Percentiles rank a stretch among this genome's conserved stretches.
phyloP scores from a whole-genome alignment of 2,888 invertebrate species.

The Cosmia trapezina region DNA sequence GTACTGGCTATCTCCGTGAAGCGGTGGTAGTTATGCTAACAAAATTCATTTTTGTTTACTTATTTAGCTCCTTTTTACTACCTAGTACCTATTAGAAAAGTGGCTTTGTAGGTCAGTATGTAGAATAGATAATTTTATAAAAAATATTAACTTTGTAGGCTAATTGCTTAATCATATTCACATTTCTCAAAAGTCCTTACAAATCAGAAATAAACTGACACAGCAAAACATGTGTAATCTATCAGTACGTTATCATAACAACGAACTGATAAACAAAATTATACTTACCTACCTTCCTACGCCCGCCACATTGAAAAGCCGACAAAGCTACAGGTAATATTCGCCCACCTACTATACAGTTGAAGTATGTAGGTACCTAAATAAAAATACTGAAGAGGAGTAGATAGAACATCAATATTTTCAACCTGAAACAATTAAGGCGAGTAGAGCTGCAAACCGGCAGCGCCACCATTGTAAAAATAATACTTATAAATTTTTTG shows the following conservation, averaged over 20 bases:
- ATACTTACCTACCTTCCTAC: slow-evolving; percentile 31
- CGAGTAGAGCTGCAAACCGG: too few species aligned
- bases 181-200: slow-evolving; percentile 19
- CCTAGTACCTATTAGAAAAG: slow-evolving; percentile 10
- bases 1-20: background rate
- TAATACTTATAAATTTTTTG: too few species aligned
- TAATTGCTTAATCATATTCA: slow-evolving; percentile 16
- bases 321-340: slow-evolving; percentile 48
- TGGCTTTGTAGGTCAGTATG: slow-evolving; percentile 33
- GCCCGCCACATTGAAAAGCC: slow-evolving; percentile 29
- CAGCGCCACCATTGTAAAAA: too few species aligned
- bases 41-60: background rate
- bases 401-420: background rate
- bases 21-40: slow-evolving; percentile 8
- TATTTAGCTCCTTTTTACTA: slow-evolving; percentile 16
- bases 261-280: slow-evolving; percentile 52
- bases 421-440: too few species aligned
- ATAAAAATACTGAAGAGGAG: background rate
- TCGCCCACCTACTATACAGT: slow-evolving; percentile 18
- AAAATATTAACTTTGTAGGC: background rate
- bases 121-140: slow-evolving; percentile 25
- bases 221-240: slow-evolving; percentile 52
- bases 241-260: slow-evolving; percentile 55
- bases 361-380: slow-evolving; percentile 1
- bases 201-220: slow-evolving; percentile 47